phyloP scores from a whole-genome alignment of 2,113 vertebrate species.

The Cephalopterus ornatus region DNA sequence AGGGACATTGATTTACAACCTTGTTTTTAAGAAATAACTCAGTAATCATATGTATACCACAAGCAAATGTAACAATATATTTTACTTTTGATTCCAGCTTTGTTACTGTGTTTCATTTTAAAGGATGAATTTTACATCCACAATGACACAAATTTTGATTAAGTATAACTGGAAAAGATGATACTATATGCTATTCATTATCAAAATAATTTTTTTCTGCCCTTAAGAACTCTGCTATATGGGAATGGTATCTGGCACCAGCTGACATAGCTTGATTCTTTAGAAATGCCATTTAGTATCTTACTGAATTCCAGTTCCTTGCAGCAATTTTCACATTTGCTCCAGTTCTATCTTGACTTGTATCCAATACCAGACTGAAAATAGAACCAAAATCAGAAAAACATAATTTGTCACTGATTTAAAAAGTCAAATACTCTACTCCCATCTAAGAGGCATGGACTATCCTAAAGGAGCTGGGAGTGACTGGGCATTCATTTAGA shows the following conservation, averaged over 20 bases:
- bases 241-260: not conserved
- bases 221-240: not conserved
- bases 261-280: not conserved
- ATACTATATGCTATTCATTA: not conserved
- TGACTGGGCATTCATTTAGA: not conserved
- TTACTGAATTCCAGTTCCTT: not conserved
- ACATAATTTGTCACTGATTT: not conserved
- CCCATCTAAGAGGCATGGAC: not conserved
- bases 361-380: conserved; percentile 32
- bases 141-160: not conserved
- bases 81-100: not conserved
- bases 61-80: not conserved
- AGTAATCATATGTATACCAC: not conserved
- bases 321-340: conserved; percentile 35
- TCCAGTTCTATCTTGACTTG: conserved; percentile 44
- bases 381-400: conserved; percentile 40
- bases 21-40: not conserved
- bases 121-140: not conserved
- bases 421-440: conserved; percentile 10
- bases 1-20: not conserved
- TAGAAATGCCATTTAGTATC: not conserved
- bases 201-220: not conserved
- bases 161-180: not conserved
- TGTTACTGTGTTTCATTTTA: not conserved
- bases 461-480: not conserved